Base-by-base conservation (phyloP, 2,113 vertebrate species). In the Microtus montanus region DNA sequence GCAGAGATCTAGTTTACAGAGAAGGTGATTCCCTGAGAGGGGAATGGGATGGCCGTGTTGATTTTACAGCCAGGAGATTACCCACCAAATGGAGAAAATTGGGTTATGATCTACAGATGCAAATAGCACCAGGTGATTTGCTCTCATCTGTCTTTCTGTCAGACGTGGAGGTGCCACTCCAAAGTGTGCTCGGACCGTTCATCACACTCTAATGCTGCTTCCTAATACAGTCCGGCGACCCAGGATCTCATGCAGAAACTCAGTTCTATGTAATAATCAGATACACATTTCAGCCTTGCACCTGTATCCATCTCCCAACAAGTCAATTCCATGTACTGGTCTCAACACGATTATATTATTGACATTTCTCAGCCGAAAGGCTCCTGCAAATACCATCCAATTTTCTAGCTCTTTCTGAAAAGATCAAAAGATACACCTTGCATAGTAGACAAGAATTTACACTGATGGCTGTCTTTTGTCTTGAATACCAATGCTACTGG, bases 351-450 rank as follows among this genome's bases (percentile, higher is more conserved):
- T 98, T 98, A 98, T 96, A 96, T 98, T 98, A 99, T 98, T 98
- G 98, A 98, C 98, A 98, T 97, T 98, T 98, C 97, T 98, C 98
- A 97, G 97, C 97, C 97, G 98, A 98, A 98, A 98, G 97, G 96
- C 97, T 97, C 98, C 96, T 97, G 97, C 97, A 98, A 98, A 98
- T 98, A 97, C 96, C 97, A 98, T 98, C 98, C 98, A 98, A 98
- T 99, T 98, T 99, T 98, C 97, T 94, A 98, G 94, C 94, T 97
- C 97, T 97, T 98, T 98, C 97, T 98, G 96, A 97, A 98, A 98
- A 98, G 98, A 98, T 98, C 98, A 98, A 97, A 98, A 98, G 98
- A 98, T 96, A 97, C 97, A 98, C 98, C 98, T 98, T 98, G 98
- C 98, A 98, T 98, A 98, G 97, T 15, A 98, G 98, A 97, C 96